Evolutionary conservation across 2,113 vertebrate genomes (phyloP), one percentile per base, ranked within the genome.

Genomic region (Brienomyrus brachyistius): DNA sequence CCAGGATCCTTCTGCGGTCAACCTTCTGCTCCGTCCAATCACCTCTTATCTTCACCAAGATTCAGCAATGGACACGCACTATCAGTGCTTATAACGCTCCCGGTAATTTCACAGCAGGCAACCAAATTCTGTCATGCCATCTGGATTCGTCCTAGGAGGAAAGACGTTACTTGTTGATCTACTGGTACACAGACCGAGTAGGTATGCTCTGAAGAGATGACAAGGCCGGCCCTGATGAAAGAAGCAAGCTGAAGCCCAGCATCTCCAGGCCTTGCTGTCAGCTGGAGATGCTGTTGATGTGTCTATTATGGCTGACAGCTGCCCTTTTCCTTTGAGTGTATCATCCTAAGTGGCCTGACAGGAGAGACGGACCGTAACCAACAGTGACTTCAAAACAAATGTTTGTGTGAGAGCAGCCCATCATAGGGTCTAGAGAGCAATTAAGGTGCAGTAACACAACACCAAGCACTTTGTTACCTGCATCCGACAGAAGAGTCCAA

Each of bases 191-290:
- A 93, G 93, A 93, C 93, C 91, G 91, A 90, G 92, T 89, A 35
- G 87, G 90, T 92, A 94, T 92, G 92, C 91, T 95, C 92, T 95
- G 93, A 94, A 90, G 92, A 94, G 93, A 92, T 91, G 93, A 93
- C 43, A 89, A 94, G 91, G 40, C 4, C 80, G 89, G 91, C 88
- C 93, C 93, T 94, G 94, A 95, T 95, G 92, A 95, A 94, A 91
- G 91, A 89, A 27, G 89, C 93, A 91, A 88, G 91, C 90, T 17
- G n/a, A 23, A 82, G 40, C 1, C 40, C 40, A 82, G 19, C 40
- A 45, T 82, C 77, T 21, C 77, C 19, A 17, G 7, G 31, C 10
- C 77, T 21, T 82, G 15, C 82, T 48, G 82, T 11, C 45, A 45
- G 80, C 19, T 10, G 19, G 40, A 48, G 82, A 47, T 43, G 21